Base-by-base conservation (phyloP, 2,113 vertebrate genomes). In the Synchiropus splendidus region DNA sequence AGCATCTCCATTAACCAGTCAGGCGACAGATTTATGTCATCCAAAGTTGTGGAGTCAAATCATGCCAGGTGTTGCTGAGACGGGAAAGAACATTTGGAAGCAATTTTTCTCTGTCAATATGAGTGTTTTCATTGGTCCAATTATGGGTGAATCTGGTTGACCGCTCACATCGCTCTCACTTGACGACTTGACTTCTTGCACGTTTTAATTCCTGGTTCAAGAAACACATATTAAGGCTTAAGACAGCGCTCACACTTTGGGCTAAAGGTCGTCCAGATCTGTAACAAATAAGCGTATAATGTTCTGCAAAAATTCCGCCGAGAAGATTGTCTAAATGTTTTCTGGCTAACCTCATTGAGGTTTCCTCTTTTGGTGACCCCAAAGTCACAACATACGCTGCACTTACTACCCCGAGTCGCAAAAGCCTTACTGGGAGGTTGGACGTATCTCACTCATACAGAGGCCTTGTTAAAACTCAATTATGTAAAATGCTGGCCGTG, bases 121-220 rank as follows among this genome's bases (percentile, higher is more conserved):
- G 78, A 77, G 74, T 78, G 83, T 82, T 81, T 81, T 78, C 86
- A 83, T 85, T 83, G 77, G 83, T 12, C 77, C 79, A 85, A 87
- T 85, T 82, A 85, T 59, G 78, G 83, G 80, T 85, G 83, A 85
- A 86, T 85, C 74, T 81, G 70, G 58, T 70, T 66, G 71, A 86
- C 77, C 76, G 74, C 63, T 72, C 49, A 35, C 50, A 67, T 77
- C 77, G 78, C 74, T 76, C 74, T 76, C 64, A 62, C 52, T 49
- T 61, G 61, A 71, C 72, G 70, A 54, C 60, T 66, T 62, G 66
- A 76, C 67, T 77, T 13, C 12, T 56, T 49, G 10, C 30, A 42
- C 45, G 12, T 6, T 51, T 44, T 4, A 32, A 52, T 48, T 33
- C 18, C 12, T 18, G 14, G 12, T 14, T 31, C 45, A 47, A 48